These are phyloP conservation scores for Hoplias malabaricus DNA, from an alignment of 2,113 vertebrate species.

Conservation along the genomic window DNA sequence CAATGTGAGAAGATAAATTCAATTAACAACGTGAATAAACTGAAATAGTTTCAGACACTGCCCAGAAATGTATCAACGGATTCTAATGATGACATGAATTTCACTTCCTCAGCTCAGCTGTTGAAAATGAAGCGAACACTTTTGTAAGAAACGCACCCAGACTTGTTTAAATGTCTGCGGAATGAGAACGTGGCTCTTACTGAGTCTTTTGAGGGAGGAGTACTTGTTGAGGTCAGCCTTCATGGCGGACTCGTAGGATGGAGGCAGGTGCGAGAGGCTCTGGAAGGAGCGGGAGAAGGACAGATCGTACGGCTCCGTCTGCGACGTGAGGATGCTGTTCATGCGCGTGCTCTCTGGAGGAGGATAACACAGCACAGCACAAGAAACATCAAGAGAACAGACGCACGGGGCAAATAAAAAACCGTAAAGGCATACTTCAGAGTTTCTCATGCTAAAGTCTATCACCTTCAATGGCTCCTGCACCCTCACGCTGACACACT, in stretches of 20 bases:
- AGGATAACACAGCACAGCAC: constrained; percentile 43
- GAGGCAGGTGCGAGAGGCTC: constrained; percentile 96
- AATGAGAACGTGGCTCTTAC: constrained; percentile 78
- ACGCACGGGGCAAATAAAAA: constrained; percentile 37
- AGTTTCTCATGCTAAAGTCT: background rate
- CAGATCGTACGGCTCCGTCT: constrained; percentile 96
- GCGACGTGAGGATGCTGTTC: constrained; percentile 95
- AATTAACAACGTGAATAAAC: background rate
- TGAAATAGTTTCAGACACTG: background rate
- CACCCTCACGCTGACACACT: too few relatives aligned
- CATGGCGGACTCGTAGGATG: constrained; percentile 93
- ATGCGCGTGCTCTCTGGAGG: constrained; percentile 89
- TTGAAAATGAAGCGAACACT: background rate
- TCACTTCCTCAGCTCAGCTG: background rate
- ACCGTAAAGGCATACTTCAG: constrained; percentile 5
- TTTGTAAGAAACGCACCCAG: background rate
- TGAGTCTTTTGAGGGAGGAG: constrained; percentile 96
- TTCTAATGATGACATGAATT: background rate
- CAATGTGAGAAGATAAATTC: background rate
- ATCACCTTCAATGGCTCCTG: too few relatives aligned
- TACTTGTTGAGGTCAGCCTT: constrained; percentile 95
- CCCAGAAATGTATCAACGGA: background rate
- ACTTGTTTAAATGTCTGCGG: constrained; percentile 2
- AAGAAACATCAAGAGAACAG: constrained; percentile 33
- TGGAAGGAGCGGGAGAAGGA: constrained; percentile 98